phyloP scores from a whole-genome alignment of 1,140 invertebrate species.

The Drosophila yakuba region DNA sequence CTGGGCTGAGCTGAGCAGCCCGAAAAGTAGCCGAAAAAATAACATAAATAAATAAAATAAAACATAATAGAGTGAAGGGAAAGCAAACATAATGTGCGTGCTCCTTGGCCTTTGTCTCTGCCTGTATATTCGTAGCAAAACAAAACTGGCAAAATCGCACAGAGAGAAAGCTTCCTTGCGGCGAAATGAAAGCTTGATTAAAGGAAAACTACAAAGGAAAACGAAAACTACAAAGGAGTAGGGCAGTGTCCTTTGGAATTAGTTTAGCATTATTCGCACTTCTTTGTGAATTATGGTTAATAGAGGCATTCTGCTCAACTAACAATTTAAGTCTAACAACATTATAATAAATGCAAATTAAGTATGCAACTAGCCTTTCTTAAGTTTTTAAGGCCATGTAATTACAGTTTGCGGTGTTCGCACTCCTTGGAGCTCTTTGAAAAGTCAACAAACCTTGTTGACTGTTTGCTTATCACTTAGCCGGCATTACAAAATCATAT shows the following conservation, averaged over 20 bases:
- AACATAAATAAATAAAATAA: conserved; percentile 59
- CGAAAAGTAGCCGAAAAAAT: conserved; percentile 44
- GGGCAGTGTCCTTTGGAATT: not conserved
- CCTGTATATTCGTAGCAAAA: conserved; percentile 75
- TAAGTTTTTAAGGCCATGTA: not conserved
- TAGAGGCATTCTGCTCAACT: not conserved
- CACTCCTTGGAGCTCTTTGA: not conserved
- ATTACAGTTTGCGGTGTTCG: too few relatives aligned
- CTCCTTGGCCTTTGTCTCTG: conserved; percentile 40
- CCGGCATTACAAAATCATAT: conserved; percentile 17
- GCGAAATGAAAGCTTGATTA: conserved; percentile 56
- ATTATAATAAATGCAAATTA: conserved; percentile 14
- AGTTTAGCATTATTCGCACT: not conserved
- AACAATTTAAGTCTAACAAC: not conserved
- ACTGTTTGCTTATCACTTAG: conserved; percentile 22
- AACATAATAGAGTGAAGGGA: conserved; percentile 30
- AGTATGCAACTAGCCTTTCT: conserved; percentile 21
- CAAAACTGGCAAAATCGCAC: conserved; percentile 49
- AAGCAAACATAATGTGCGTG: conserved; percentile 36
- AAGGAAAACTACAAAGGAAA: conserved; percentile 18
- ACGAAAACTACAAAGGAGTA: conserved; percentile 14
- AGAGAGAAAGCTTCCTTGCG: conserved; percentile 34
- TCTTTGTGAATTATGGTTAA: too few relatives aligned
- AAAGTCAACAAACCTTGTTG: conserved; percentile 1
- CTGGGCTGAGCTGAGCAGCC: conserved; percentile 1